Conservation (phyloP, 2,888 invertebrate genomes). For the Serrognathus titanus region DNA sequence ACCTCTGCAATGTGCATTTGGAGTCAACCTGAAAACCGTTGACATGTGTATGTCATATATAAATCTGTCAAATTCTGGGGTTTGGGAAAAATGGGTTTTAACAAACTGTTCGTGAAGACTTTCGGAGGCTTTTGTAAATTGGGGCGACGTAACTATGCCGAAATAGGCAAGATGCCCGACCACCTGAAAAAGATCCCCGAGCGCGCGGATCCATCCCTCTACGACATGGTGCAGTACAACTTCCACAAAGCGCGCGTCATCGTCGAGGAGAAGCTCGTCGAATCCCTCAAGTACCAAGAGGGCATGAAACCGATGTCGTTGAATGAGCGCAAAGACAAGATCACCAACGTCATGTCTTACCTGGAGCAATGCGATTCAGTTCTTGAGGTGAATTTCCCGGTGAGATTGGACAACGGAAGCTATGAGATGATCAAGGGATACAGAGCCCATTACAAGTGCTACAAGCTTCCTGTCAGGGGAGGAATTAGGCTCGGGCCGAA, state of each 20-base stretch:
- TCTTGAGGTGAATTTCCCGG: conserved; percentile 65
- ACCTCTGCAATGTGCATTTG: no score
- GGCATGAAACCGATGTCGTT: conserved; percentile 40
- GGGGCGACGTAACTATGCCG: conserved; percentile 3
- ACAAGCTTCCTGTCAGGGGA: conserved; percentile 60
- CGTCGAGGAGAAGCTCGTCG: conserved; percentile 54
- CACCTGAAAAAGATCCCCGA: conserved; percentile 41
- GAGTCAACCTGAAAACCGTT: no score
- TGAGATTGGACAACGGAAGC: conserved; percentile 65
- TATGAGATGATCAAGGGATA: conserved; percentile 70
- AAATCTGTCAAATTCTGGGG: no score
- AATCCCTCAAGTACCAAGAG: conserved; percentile 49
- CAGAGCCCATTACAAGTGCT: conserved; percentile 72
- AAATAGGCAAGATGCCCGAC: conserved; percentile 43
- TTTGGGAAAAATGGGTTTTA: no score
- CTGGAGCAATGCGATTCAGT: conserved; percentile 67
- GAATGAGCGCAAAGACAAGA: conserved; percentile 60
- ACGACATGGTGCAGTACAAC: conserved; percentile 65
- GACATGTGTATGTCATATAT: no score
- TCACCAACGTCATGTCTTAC: conserved; percentile 61
- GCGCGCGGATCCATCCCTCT: conserved; percentile 55
- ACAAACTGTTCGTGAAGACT: no score
- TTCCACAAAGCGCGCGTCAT: conserved; percentile 60
- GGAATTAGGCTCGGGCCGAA: conserved; percentile 28
- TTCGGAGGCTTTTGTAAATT: no score